phyloP scores from a whole-genome alignment of 2,113 vertebrate species.

The Macroglossus sobrinus region DNA sequence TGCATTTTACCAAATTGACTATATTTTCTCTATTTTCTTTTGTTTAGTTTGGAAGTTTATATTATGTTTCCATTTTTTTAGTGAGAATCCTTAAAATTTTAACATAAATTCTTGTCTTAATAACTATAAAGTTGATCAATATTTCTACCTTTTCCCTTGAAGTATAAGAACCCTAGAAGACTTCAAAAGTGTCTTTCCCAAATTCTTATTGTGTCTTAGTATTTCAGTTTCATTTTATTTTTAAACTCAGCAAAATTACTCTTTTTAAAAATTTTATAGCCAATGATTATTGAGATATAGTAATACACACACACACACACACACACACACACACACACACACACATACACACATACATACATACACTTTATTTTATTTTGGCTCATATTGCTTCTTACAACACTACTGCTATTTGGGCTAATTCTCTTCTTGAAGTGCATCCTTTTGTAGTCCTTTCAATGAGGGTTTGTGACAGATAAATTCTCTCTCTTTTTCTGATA shows the following conservation, averaged over 20 bases:
- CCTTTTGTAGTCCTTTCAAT: neutral
- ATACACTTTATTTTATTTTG: neutral
- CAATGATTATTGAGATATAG: neutral
- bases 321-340: neutral
- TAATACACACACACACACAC: neutral
- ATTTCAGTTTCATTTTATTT: constrained; percentile 19
- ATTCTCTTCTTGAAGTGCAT: neutral
- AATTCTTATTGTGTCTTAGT: neutral
- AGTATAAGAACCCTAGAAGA: neutral
- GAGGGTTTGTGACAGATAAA: neutral
- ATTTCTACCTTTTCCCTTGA: neutral
- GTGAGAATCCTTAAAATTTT: neutral
- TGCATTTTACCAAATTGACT: neutral
- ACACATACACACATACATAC: too few relatives aligned
- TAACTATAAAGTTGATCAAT: neutral
- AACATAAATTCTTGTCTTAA: neutral
- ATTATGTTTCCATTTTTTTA: neutral
- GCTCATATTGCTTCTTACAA: neutral
- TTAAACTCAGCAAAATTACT: neutral
- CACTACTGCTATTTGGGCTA: neutral
- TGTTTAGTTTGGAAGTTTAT: neutral
- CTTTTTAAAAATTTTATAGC: neutral
- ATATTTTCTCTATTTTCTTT: neutral
- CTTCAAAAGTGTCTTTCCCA: neutral
- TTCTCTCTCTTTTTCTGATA: neutral